Base-by-base conservation (phyloP, 2,113 vertebrate species). In the Plectropomus leopardus region DNA sequence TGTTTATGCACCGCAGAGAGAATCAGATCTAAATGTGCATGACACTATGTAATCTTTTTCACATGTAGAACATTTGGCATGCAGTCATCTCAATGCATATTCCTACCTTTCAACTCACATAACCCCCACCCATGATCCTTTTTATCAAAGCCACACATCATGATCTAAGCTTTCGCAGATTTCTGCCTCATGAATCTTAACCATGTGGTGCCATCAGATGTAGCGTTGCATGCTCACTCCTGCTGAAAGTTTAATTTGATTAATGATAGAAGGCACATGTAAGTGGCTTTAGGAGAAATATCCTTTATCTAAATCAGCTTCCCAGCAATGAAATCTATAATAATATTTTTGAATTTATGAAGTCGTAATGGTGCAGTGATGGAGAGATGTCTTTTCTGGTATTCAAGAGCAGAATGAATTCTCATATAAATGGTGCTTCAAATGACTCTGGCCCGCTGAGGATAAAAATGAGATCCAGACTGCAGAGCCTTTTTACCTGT, bases 401-500 rank as follows among this genome's bases (percentile, higher is more conserved):
- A 54, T 19, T 54, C 19, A 1, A 76, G 51, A 80, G 21, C 0
- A 44, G 28, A 54, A 45, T 0, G 2, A 17, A 16, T 55, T 19
- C 21, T 8, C 42, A 48, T 28, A 3, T 72, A 17, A 66, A n/a
- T 45, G 44, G 23, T 5, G 16, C 72, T 84, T 86, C 74, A 86
- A 89, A 89, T 45, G 51, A 70, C 45, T 71, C 24, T 34, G 58
- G 14, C 32, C 36, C 34, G 50, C 4, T 28, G 40, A 6, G 24
- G 79, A 76, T 78, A 74, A 83, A 83, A 79, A 92, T 83, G 72
- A 71, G 78, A 65, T 83, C 77, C 72, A 82, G 86, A 72, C 80
- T 54, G 78, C 72, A 42, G 70, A 74, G 47, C 30, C 26, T 84
- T 85, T 67, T 72, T 84, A 70, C 74, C 80, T 61, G 44, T 34